A percentile compares a stretch with the other conserved stretches of the same genome.
These are phyloP conservation scores for Sorex maritimensis DNA, from an alignment of 2,797 vertebrate species.

Conservation along the genomic window DNA sequence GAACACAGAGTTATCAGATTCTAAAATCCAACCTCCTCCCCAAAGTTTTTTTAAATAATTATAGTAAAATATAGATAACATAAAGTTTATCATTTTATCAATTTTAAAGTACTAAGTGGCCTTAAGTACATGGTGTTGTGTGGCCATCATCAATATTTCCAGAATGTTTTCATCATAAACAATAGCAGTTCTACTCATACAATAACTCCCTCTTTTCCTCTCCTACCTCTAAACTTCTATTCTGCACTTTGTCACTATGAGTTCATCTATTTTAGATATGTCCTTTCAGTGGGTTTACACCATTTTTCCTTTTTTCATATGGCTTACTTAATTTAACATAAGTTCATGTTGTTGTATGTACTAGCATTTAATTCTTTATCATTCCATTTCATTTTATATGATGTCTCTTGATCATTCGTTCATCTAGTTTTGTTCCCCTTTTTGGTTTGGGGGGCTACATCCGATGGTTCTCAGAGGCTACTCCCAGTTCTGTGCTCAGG, in stretches of 20 bases:
- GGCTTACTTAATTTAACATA: not conserved
- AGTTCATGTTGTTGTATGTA: not conserved
- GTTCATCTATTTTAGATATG: not conserved
- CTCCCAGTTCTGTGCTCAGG: no score
- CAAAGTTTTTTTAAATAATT: conserved; percentile 2
- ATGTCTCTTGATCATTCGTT: not conserved
- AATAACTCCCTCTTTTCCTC: not conserved
- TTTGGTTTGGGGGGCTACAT: no score
- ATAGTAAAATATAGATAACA: not conserved
- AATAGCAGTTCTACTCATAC: not conserved
- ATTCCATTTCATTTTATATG: not conserved
- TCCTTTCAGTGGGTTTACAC: not conserved
- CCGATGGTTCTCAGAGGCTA: no score
- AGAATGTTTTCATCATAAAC: not conserved
- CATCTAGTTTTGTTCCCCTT: not conserved
- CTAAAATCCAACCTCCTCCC: not conserved
- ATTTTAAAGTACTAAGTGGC: not conserved
- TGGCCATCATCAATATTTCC: not conserved
- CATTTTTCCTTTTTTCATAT: not conserved
- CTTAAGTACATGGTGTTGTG: not conserved
- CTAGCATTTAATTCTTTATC: not conserved
- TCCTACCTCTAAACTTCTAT: not conserved
- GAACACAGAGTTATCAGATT: not conserved
- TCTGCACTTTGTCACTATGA: not conserved
- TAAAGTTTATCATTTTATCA: not conserved